Conservation (phyloP, 2,888 invertebrate species). For the Apotomis betuletana region DNA sequence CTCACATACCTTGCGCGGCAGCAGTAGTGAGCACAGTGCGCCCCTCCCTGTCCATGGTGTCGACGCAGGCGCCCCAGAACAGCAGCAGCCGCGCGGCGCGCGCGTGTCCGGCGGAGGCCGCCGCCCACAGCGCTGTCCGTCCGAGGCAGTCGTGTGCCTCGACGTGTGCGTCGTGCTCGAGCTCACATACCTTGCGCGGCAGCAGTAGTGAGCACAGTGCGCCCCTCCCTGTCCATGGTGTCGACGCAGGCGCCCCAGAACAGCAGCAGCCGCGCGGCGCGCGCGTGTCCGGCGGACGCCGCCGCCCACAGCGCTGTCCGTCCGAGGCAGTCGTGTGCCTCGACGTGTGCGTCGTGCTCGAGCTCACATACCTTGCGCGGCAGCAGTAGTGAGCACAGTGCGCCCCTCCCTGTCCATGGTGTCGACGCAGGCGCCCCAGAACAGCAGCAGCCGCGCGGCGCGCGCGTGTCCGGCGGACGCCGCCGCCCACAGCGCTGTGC, state of each 20-base stretch:
- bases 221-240: slow-evolving; percentile 96
- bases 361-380: slow-evolving; percentile 72
- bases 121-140: too few species aligned
- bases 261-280: slow-evolving; percentile 90
- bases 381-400: slow-evolving; percentile 93
- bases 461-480: slow-evolving; percentile 96
- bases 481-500: slow-evolving; percentile 89
- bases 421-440: slow-evolving; percentile 98
- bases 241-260: slow-evolving; percentile 99
- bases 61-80: slow-evolving; percentile 98
- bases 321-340: slow-evolving; percentile 94
- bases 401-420: slow-evolving; percentile 97
- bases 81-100: slow-evolving; percentile 91
- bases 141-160: slow-evolving; percentile 93
- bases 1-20: slow-evolving; percentile 72
- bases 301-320: too few species aligned
- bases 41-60: slow-evolving; percentile 96
- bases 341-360: slow-evolving; percentile 74
- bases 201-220: slow-evolving; percentile 93
- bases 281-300: too few species aligned
- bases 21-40: slow-evolving; percentile 94
- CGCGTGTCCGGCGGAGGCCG: too few species aligned
- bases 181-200: slow-evolving; percentile 72
- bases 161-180: slow-evolving; percentile 74
- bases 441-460: slow-evolving; percentile 92